These are phyloP conservation scores for Elymnias hypermnestra DNA, from an alignment of 1,140 invertebrate genomes.

Conservation along the genomic window DNA sequence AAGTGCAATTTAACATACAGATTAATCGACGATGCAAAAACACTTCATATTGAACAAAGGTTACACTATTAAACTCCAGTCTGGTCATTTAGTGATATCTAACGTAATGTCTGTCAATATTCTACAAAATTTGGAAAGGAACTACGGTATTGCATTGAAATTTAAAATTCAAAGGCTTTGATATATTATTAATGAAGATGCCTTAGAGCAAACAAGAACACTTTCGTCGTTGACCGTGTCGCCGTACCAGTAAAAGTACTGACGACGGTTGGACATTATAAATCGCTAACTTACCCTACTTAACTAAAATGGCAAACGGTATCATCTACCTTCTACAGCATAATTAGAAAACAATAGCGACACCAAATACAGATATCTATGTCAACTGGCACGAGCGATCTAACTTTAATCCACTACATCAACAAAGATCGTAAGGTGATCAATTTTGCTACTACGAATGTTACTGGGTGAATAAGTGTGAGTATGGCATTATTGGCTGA, in stretches of 20 bases:
- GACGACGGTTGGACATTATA: slow-evolving; percentile 11
- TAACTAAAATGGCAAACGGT: slow-evolving; percentile 54
- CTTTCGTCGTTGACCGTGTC: neutral
- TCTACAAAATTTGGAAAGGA: slow-evolving; percentile 5
- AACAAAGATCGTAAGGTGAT: too few species aligned
- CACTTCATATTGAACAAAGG: slow-evolving; percentile 2
- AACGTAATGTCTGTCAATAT: too few species aligned
- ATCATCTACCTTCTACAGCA: slow-evolving; percentile 9
- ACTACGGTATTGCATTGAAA: neutral
- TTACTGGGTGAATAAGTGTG: too few species aligned
- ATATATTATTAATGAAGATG: neutral
- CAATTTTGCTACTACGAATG: too few species aligned
- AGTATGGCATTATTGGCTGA: too few species aligned
- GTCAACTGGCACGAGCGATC: too few species aligned
- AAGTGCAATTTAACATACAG: too few species aligned
- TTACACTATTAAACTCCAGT: slow-evolving; percentile 58
- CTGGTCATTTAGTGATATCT: too few species aligned
- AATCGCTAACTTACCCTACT: slow-evolving; percentile 45
- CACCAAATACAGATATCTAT: slow-evolving; percentile 6
- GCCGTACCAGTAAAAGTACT: slow-evolving; percentile 2
- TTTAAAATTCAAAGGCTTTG: too few species aligned
- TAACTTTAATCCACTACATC: too few species aligned
- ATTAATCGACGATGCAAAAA: too few species aligned
- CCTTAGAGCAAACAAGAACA: neutral
- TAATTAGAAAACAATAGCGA: slow-evolving; percentile 14